These are phyloP conservation scores for Entomobrya multifasciata DNA, from an alignment of 2,888 invertebrate genomes.

Conservation along the genomic window DNA sequence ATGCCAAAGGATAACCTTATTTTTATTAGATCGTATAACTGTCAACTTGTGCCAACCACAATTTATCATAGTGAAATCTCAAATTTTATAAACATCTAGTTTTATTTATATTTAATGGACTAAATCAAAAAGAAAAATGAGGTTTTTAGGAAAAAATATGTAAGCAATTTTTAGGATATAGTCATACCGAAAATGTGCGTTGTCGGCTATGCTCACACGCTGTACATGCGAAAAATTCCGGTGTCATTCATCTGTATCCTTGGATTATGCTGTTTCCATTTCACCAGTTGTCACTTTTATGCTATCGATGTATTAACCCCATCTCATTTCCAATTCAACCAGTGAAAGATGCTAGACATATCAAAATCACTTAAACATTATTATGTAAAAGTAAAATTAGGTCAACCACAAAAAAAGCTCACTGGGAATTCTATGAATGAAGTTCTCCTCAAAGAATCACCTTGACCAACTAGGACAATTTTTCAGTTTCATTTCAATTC, in stretches of 20 bases:
- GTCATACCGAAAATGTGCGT: not conserved
- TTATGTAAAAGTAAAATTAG: conserved; percentile 16
- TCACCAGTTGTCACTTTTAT: conserved; percentile 42
- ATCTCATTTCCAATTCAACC: no score
- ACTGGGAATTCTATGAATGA: conserved; percentile 6
- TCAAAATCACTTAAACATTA: not conserved
- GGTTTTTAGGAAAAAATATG: no score
- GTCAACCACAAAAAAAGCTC: conserved; percentile 19
- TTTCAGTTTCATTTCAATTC: not conserved
- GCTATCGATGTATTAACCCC: not conserved
- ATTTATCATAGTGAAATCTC: conserved; percentile 50
- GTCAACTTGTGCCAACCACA: conserved; percentile 58
- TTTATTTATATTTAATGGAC: not conserved
- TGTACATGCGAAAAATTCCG: conserved; percentile 6
- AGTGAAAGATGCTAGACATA: conserved; percentile 15
- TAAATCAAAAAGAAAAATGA: no score
- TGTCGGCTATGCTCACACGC: not conserved
- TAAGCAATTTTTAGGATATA: not conserved
- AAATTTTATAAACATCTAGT: conserved; percentile 41
- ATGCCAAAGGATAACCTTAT: conserved; percentile 56
- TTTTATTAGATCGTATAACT: conserved; percentile 65
- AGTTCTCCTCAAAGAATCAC: conserved; percentile 16
- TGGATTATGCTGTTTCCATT: conserved; percentile 36
- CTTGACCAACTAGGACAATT: conserved; percentile 62
- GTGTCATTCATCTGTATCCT: conserved; percentile 58